A percentile compares a stretch with the other conserved stretches of the same genome.
Evolutionary conservation across 2,797 vertebrate genomes (phyloP).

Genomic region (Agapornis canus): DNA sequence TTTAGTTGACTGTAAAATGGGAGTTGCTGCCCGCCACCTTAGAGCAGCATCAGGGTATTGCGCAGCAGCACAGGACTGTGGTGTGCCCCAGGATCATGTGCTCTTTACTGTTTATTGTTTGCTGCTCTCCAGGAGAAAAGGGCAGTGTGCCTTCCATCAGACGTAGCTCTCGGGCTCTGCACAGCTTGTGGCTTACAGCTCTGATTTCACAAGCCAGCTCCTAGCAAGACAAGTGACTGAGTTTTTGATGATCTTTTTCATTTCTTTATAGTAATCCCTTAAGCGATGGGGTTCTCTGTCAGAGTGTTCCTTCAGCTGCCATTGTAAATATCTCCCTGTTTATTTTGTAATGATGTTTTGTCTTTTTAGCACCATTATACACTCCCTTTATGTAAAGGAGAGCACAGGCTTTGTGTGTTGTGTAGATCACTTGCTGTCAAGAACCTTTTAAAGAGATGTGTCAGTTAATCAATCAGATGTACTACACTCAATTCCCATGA

Average conservation of each 20-base stretch:
- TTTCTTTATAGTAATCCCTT: not conserved
- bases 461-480: not conserved
- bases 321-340: not conserved
- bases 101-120: not conserved
- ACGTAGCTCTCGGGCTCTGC: not conserved
- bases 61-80: rapidly evolving
- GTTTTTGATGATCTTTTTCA: not conserved
- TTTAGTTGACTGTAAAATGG: not conserved
- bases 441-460: not conserved
- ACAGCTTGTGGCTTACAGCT: not conserved
- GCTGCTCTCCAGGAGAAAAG: not conserved
- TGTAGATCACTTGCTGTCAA: not conserved
- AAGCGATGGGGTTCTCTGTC: not conserved
- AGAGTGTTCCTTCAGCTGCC: not conserved
- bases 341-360: not conserved
- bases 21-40: not conserved
- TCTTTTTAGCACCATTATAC: not conserved
- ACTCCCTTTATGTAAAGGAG: rapidly evolving
- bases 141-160: not conserved
- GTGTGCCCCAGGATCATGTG: rapidly evolving
- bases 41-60: not conserved
- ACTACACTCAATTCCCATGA: not conserved
- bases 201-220: not conserved
- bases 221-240: not conserved
- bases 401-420: not conserved